These are phyloP conservation scores for Falcaria lacertinaria DNA, from an alignment of 2,888 invertebrate species.

Conservation along the genomic window DNA sequence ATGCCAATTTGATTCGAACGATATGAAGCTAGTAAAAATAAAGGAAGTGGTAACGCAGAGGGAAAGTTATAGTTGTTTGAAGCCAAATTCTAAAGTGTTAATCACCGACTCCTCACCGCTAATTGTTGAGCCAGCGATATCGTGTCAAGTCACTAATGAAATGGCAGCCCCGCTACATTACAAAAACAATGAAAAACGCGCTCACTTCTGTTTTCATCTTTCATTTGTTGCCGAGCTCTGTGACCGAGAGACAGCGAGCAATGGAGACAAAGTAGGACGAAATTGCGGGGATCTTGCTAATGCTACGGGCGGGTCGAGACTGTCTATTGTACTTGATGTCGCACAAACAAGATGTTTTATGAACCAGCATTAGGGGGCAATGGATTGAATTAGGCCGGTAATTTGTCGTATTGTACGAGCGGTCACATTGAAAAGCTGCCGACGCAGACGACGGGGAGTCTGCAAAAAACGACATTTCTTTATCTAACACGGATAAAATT, in stretches of 20 bases:
- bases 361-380: constrained; percentile 60
- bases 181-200: constrained; percentile 56
- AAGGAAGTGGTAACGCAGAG: too few species aligned
- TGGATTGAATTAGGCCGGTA: constrained; percentile 60
- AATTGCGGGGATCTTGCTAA: constrained; percentile 55
- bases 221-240: constrained; percentile 44
- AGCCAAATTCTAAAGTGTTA: constrained; percentile 12
- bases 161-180: constrained; percentile 26
- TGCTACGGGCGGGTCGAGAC: constrained; percentile 42
- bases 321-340: constrained; percentile 58
- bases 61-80: constrained; percentile 6
- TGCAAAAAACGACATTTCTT: constrained; percentile 8
- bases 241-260: constrained; percentile 46
- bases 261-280: constrained; percentile 64
- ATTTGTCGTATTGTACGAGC: constrained; percentile 48
- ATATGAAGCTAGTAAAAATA: too few species aligned
- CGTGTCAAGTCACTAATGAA: constrained; percentile 27
- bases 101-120: constrained; percentile 23
- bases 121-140: constrained; percentile 25
- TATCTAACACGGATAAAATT: constrained; percentile 1
- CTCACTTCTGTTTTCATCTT: constrained; percentile 46
- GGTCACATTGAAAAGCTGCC: constrained; percentile 31
- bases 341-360: constrained; percentile 72
- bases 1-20: too few species aligned
- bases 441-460: constrained; percentile 5